Percentiles rank a stretch among this genome's conserved stretches.
phyloP scores from a whole-genome alignment of 2,888 invertebrate genomes.

The Malthinus flaveolus region DNA sequence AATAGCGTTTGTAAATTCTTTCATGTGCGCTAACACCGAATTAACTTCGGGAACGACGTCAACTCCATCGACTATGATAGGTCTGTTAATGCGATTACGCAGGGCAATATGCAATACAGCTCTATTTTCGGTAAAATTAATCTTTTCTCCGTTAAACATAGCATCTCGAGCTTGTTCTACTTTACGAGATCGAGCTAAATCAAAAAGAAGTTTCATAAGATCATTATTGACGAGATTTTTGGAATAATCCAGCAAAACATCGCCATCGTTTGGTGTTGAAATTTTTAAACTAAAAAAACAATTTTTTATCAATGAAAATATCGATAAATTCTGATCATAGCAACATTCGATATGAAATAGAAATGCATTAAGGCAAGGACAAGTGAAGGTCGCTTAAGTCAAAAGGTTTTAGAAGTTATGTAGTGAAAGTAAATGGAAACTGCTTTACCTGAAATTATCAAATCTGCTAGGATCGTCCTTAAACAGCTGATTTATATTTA shows the following conservation, averaged over 20 bases:
- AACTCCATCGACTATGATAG: slow-evolving; percentile 80
- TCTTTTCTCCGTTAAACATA: slow-evolving; percentile 92
- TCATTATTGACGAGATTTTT: slow-evolving; percentile 90
- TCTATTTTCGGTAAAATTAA: slow-evolving; percentile 96
- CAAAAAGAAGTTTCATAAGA: slow-evolving; percentile 72
- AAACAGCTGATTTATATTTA: slow-evolving; percentile 85
- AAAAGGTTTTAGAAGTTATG: slow-evolving; percentile 13
- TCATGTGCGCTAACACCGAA: slow-evolving; percentile 91
- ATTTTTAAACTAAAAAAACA: slow-evolving; percentile 66
- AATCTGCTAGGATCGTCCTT: slow-evolving; percentile 80
- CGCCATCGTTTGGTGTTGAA: slow-evolving; percentile 82
- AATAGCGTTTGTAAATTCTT: slow-evolving; percentile 83
- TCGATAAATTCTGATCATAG: neutral
- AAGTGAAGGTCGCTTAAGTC: slow-evolving; percentile 32
- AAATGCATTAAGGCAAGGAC: slow-evolving; percentile 26
- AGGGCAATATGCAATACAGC: slow-evolving; percentile 95
- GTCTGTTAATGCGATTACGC: slow-evolving; percentile 78
- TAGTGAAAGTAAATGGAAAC: slow-evolving; percentile 9
- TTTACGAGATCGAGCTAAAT: slow-evolving; percentile 80
- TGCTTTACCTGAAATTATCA: slow-evolving; percentile 80
- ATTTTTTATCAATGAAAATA: neutral
- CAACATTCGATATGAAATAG: neutral
- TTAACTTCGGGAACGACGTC: slow-evolving; percentile 95
- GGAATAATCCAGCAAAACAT: slow-evolving; percentile 93
- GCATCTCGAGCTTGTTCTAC: slow-evolving; percentile 85